phyloP scores from a whole-genome alignment of 2,113 vertebrate species.

The Chelonoidis abingdonii region DNA sequence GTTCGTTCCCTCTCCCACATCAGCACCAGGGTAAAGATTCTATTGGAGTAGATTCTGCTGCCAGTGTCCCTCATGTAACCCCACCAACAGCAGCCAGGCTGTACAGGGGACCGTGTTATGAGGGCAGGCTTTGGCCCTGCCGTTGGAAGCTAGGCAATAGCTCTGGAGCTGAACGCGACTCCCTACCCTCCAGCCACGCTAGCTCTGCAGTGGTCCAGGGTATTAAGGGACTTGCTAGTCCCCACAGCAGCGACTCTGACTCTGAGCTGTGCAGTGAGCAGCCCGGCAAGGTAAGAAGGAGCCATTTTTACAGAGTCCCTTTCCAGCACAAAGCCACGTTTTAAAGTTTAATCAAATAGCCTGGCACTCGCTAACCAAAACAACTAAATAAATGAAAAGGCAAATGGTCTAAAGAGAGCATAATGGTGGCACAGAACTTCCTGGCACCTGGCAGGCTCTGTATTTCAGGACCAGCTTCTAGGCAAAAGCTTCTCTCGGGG shows the following conservation, averaged over 20 bases:
- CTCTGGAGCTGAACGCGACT: background rate
- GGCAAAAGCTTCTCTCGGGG: background rate
- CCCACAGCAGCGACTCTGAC: rapidly evolving
- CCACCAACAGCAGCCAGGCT: background rate
- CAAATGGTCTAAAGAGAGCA: background rate
- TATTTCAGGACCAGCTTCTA: rapidly evolving
- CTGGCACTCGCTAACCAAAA: background rate
- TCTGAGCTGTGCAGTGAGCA: background rate
- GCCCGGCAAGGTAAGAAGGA: background rate
- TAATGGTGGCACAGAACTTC: background rate
- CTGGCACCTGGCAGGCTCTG: background rate
- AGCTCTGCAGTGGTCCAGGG: background rate
- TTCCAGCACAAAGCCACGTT: background rate
- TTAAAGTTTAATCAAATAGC: background rate
- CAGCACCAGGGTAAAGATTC: background rate
- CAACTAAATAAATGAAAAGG: background rate
- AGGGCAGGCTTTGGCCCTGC: background rate
- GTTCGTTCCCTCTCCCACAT: background rate
- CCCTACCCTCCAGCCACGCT: background rate
- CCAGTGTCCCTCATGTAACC: background rate
- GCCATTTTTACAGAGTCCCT: background rate
- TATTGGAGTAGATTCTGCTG: background rate
- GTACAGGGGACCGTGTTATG: background rate
- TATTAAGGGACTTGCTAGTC: background rate
- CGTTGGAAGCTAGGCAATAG: background rate